A percentile compares a stretch with the other conserved stretches of the same genome.
Conservation (phyloP, 2,888 invertebrate genomes). For the Ectemnius lituratus region DNA sequence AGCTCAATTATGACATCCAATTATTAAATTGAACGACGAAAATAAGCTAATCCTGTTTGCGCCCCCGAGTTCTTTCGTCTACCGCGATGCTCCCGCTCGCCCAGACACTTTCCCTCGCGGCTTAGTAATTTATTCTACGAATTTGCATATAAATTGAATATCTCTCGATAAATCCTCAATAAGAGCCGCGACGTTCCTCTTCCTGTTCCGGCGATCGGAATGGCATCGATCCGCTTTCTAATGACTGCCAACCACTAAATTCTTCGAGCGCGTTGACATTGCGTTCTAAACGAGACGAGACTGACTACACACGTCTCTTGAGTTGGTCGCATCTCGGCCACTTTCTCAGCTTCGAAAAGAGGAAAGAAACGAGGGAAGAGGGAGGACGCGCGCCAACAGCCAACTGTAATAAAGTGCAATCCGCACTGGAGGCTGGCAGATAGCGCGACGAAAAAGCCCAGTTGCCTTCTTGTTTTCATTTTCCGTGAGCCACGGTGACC, state of each 20-base stretch:
- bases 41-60: constrained; percentile 32
- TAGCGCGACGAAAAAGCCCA: not conserved
- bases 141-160: constrained; percentile 34
- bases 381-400: not conserved
- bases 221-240: constrained; percentile 10
- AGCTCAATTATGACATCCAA: constrained; percentile 47
- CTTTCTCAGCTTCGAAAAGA: not conserved
- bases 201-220: constrained; percentile 12
- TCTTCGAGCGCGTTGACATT: not conserved
- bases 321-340: not conserved
- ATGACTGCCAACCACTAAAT: not conserved
- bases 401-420: constrained; percentile 4
- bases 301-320: not conserved
- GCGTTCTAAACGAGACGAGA: not conserved
- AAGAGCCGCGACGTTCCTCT: not conserved
- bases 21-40: constrained; percentile 45
- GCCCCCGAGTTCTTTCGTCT: constrained; percentile 13
- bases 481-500: constrained; percentile 9
- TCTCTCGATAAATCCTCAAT: constrained; percentile 19
- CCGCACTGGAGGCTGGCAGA: not conserved
- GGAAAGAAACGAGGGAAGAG: not conserved
- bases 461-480: not conserved
- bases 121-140: constrained; percentile 22
- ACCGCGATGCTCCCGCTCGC: constrained; percentile 12
- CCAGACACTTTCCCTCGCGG: constrained; percentile 19